Evolutionary conservation across 2,113 vertebrate species (phyloP).

Genomic region (Plotosus lineatus): DNA sequence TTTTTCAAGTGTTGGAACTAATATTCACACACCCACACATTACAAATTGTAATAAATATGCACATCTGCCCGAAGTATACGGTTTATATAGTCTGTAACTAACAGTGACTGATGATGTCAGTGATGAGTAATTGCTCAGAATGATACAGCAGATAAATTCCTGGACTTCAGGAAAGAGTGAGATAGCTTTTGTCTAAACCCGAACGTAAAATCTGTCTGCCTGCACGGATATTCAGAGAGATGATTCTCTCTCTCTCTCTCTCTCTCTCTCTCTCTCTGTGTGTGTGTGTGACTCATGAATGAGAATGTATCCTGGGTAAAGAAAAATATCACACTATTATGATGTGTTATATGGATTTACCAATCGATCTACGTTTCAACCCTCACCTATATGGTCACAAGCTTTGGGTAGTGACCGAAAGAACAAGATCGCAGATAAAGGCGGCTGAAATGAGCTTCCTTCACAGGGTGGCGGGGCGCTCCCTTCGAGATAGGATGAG

Average conservation of each 20-base stretch:
- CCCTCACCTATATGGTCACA: conserved; percentile 34
- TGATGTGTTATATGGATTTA: no score
- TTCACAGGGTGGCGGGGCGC: no score
- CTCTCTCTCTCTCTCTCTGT: conserved; percentile 22
- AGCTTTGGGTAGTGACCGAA: no score
- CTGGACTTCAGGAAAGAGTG: conserved; percentile 5
- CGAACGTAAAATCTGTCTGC: background rate
- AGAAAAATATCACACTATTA: conserved; percentile 10
- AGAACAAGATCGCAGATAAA: no score
- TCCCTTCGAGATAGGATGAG: no score
- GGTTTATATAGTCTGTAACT: conserved; percentile 6
- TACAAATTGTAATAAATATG: background rate
- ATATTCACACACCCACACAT: background rate
- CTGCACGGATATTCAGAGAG: background rate
- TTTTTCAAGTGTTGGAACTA: no score
- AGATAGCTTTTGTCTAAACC: background rate
- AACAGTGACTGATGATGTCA: conserved; percentile 47
- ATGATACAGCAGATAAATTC: conserved; percentile 29
- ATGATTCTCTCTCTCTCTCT: background rate
- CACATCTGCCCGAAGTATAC: background rate
- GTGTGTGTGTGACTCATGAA: conserved; percentile 6
- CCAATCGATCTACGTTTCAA: no score
- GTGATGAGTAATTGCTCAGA: conserved; percentile 35
- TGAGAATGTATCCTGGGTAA: background rate
- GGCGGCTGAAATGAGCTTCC: no score